Base-by-base conservation (phyloP, 53 echinoderm and acorn worm genomes). In the Antedon mediterranea region DNA sequence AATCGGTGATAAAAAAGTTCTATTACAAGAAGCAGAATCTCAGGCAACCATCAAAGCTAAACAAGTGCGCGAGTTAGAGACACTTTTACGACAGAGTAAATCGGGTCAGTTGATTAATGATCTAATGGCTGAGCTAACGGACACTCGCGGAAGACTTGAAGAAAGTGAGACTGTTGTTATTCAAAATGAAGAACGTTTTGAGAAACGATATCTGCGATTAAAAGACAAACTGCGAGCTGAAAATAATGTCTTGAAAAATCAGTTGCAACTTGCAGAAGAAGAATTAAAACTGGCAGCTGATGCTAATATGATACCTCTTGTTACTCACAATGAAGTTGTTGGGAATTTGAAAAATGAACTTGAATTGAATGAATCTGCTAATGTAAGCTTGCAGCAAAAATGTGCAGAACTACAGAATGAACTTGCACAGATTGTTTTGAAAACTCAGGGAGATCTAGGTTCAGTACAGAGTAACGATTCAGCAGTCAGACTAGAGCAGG, bases 311-410 rank as follows among this genome's bases (percentile, higher is more conserved):
- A 57, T 57, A 3, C 57, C 11, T 57, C 57, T 57, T 3, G 57
- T 57, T 15, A 57, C 57, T 26, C 57, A 57, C 23, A 57, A 57
- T 8, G 57, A 57, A 26, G 57, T 57, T 57, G 57, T 57, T 15
- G 57, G 14, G 18, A 15, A 23, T 57, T 18, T 57, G 20, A 57
- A 57, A 57, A 57, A 57, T 57, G 57, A 57, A 57, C 57, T 57
- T 57, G 57, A 57, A 57, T 57, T 57, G 23, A 57, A 8, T 57
- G 57, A 57, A 15, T 57, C 77, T 32, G 83, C 73, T 4, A 83
- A 78, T 73, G 85, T 84, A 23, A 85, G 74, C 27, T 77, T 92
- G 31, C 91, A 89, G 77, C 78, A 81, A 73, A 92, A 86, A 73
- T 89, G 84, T 73, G 88, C 90, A 23, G 82, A 74, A 34, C 43